phyloP scores from a whole-genome alignment of 1,140 invertebrate genomes.

The Hyphantria cunea region DNA sequence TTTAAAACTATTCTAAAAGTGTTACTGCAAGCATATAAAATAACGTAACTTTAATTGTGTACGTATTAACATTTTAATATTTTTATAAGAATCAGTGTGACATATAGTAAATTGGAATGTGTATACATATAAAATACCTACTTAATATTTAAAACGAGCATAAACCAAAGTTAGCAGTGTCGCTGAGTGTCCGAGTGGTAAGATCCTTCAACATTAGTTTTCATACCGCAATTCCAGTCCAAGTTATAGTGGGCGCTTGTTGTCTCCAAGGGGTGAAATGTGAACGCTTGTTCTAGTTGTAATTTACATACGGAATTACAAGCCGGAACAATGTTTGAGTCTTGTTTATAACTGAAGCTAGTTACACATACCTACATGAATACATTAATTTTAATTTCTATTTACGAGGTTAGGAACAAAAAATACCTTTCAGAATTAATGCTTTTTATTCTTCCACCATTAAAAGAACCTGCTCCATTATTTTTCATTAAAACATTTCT shows the following conservation, averaged over 20 bases:
- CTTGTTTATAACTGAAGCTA: conserved; percentile 54
- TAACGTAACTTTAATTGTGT: too few species aligned
- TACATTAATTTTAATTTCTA: conserved; percentile 8
- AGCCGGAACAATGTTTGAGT: conserved; percentile 63
- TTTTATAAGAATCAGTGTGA: too few species aligned
- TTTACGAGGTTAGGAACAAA: conserved; percentile 3
- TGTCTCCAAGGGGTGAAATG: conserved; percentile 69
- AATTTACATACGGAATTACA: conserved; percentile 80
- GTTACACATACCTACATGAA: conserved; percentile 12
- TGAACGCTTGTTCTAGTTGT: conserved; percentile 69
- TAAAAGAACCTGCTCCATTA: conserved; percentile 39
- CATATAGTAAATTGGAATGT: too few species aligned
- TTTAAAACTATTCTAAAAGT: too few species aligned
- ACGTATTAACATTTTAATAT: too few species aligned
- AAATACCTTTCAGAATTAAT: conserved; percentile 6
- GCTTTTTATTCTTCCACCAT: conserved; percentile 25
- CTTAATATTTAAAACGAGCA: conserved; percentile 74
- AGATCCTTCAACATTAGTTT: conserved; percentile 35
- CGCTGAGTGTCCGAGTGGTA: conserved; percentile 40
- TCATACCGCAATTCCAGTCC: conserved; percentile 31
- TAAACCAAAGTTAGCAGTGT: conserved; percentile 52
- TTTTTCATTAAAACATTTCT: conserved; percentile 61
- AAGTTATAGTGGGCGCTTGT: conserved; percentile 35
- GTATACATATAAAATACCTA: conserved; percentile 20
- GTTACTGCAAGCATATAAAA: too few species aligned